Evolutionary conservation across 2,113 vertebrate genomes (phyloP), one percentile per base, ranked within the genome.

Genomic region (Perca fluviatilis): DNA sequence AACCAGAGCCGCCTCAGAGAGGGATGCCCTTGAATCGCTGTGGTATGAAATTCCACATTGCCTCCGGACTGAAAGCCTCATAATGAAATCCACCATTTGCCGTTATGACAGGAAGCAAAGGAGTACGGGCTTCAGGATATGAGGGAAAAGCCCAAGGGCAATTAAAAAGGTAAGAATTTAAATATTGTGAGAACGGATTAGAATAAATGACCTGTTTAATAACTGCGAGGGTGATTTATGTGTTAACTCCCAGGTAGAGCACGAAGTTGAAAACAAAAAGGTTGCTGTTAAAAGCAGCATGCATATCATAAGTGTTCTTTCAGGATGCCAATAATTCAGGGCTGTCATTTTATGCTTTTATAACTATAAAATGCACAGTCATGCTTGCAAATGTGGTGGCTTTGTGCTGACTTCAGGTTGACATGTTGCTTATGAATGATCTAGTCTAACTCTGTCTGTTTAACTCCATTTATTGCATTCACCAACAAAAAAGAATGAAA

Each of bases 91-190:
- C 40, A 72, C 77, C 64, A 82, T 84, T 92, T 73, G 77, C 79
- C 83, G 74, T 91, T 71, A 75, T 90, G 90, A 93, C 91, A 91
- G 58, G 72, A 79, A 80, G 79, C 74, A 88, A 92, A 92, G 85
- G 84, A 93, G 66, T 51, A 33, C 5, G 53, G 36, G 84, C 86
- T 82, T 64, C 60, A 68, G 86, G 87, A 89, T 74, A 84, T 85
- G 82, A 86, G 82, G 61, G 60, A 92, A 85, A 90, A 72, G 57
- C 56, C 86, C 73, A 56, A 58, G 76, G 82, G 82, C 90, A 91
- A 94, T 94, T 93, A 95, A 95, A 93, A 91, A 90, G 86, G 76
- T 87, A 86, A 9, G 40, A 87, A 91, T 92, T 89, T 90, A 85
- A 89, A 92, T 92, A 83, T 67, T 79, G 77, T 61, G 68, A 33